Conservation (phyloP, 2,797 vertebrate genomes). For the Varecia variegata region DNA sequence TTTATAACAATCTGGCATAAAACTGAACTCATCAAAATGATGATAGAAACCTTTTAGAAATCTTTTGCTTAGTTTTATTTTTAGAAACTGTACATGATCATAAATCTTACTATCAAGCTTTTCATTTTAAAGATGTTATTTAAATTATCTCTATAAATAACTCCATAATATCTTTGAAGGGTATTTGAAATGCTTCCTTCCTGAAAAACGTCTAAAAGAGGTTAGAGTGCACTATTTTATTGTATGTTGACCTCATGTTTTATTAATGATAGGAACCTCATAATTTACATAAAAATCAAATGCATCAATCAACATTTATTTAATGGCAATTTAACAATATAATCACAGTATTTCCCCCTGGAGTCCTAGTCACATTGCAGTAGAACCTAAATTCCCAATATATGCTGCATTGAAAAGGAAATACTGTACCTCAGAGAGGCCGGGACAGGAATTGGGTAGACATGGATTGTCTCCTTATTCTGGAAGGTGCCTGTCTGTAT, state of each 20-base stretch:
- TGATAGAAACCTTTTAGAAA: conserved; percentile 56
- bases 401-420: conserved; percentile 83
- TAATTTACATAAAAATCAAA: conserved; percentile 27
- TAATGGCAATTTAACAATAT: background rate
- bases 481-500: conserved; percentile 81
- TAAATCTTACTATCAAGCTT: conserved; percentile 29
- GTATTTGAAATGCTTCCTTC: conserved; percentile 48
- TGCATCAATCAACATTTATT: conserved; percentile 33
- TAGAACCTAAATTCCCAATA: conserved; percentile 76
- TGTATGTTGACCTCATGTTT: conserved; percentile 49
- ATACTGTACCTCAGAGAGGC: conserved; percentile 86
- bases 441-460: conserved; percentile 82
- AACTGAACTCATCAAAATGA: conserved; percentile 38
- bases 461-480: conserved; percentile 82
- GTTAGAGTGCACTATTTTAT: conserved; percentile 62
- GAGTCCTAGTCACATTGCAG: conserved; percentile 70
- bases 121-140: conserved; percentile 40
- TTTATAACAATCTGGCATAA: conserved; percentile 60
- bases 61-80: conserved; percentile 49
- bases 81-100: conserved; percentile 15
- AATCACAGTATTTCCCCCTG: conserved; percentile 30
- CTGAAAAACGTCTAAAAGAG: conserved; percentile 44
- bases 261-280: conserved; percentile 20
- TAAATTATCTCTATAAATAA: conserved; percentile 44
- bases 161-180: conserved; percentile 49